These are phyloP conservation scores for Metallyticus violacea DNA, from an alignment of 2,888 invertebrate genomes.

Conservation along the genomic window DNA sequence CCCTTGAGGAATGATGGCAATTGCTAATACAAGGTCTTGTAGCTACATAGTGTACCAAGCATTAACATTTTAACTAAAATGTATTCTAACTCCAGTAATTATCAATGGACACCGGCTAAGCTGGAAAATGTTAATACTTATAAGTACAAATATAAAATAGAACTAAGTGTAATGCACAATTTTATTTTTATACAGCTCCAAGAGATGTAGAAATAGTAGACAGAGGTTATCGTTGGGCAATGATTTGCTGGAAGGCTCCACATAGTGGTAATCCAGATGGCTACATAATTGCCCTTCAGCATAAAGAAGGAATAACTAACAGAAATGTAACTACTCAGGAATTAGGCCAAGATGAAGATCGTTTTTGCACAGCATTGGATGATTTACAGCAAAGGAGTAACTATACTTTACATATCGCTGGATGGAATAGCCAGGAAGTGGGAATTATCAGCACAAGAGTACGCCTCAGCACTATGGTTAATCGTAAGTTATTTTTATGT, in stretches of 20 bases:
- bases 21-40: too few relatives aligned
- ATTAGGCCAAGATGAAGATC: not conserved
- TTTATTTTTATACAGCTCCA: not conserved
- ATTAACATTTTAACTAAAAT: too few relatives aligned
- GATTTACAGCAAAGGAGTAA: not conserved
- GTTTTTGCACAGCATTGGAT: not conserved
- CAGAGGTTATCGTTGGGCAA: not conserved
- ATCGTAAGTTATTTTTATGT: not conserved
- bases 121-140: too few relatives aligned
- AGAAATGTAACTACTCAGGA: not conserved
- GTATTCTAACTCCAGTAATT: too few relatives aligned
- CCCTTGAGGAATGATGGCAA: too few relatives aligned
- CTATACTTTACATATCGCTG: slow-evolving; percentile 13
- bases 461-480: slow-evolving; percentile 5
- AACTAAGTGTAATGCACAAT: not conserved
- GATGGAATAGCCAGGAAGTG: slow-evolving; percentile 21
- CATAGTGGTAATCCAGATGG: slow-evolving; percentile 15
- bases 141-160: too few relatives aligned
- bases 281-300: not conserved
- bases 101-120: too few relatives aligned
- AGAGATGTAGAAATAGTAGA: not conserved
- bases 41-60: too few relatives aligned
- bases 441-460: slow-evolving; percentile 9
- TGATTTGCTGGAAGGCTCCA: slow-evolving; percentile 16
- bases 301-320: not conserved